Conservation (phyloP, 1,140 invertebrate genomes). For the Heliconius eleuchia region DNA sequence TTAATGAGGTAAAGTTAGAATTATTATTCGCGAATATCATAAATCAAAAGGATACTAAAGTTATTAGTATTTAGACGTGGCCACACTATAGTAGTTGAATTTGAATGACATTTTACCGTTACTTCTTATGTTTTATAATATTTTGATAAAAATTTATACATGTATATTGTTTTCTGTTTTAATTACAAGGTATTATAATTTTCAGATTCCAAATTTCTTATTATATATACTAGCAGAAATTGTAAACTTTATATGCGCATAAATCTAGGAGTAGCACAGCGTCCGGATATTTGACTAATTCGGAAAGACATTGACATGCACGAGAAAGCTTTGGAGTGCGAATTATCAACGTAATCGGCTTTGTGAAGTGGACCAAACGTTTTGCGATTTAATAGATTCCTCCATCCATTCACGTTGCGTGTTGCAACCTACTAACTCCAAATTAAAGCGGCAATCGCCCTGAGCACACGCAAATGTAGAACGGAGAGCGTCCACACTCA, state of each 20-base stretch:
- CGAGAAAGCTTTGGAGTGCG: conserved; percentile 2
- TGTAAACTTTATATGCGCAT: not conserved
- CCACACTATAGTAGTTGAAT: too few species aligned
- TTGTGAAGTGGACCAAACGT: conserved; percentile 30
- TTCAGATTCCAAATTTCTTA: too few species aligned
- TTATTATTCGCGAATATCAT: not conserved
- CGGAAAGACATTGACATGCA: not conserved
- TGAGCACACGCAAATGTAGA: conserved; percentile 44
- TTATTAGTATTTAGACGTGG: too few species aligned
- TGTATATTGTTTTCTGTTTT: too few species aligned
- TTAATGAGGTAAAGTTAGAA: not conserved
- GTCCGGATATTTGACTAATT: not conserved
- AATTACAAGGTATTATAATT: too few species aligned
- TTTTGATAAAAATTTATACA: too few species aligned
- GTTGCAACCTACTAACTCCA: conserved; percentile 48
- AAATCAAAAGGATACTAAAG: not conserved
- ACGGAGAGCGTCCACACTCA: conserved; percentile 48
- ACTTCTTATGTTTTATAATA: too few species aligned
- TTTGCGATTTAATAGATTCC: conserved; percentile 39
- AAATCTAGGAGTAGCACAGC: not conserved
- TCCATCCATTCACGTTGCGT: conserved; percentile 32
- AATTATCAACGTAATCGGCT: conserved; percentile 8
- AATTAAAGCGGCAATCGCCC: conserved; percentile 47
- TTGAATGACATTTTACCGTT: too few species aligned
- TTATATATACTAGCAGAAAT: too few species aligned